A percentile compares a stretch with the other conserved stretches of the same genome.
These are phyloP conservation scores for Bombus sylvicola DNA, from an alignment of 1,140 invertebrate genomes.

Conservation along the genomic window DNA sequence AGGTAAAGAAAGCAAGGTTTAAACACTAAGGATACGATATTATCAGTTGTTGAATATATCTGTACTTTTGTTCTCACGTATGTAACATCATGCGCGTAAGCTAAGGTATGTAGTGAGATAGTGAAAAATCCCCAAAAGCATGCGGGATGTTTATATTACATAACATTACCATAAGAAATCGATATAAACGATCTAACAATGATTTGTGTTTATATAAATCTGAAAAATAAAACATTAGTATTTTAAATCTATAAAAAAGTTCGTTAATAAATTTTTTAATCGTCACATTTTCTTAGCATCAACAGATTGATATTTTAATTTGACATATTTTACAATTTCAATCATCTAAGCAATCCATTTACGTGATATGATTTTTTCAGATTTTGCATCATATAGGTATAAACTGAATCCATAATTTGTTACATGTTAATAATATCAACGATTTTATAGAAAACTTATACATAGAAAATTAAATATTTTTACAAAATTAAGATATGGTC, in stretches of 20 bases:
- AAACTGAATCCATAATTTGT: background rate
- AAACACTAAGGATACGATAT: slow-evolving; percentile 14
- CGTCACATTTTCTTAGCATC: background rate
- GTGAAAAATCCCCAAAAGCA: slow-evolving; percentile 80
- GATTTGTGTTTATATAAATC: slow-evolving; percentile 37
- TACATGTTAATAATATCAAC: background rate
- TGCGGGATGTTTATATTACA: slow-evolving; percentile 73
- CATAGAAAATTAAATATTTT: background rate
- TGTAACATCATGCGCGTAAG: slow-evolving; percentile 78
- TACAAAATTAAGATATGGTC: slow-evolving; percentile 24
- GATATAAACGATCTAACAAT: slow-evolving; percentile 33
- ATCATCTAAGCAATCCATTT: background rate
- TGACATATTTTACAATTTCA: background rate
- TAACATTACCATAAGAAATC: slow-evolving; percentile 51
- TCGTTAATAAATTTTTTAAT: background rate
- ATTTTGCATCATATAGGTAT: background rate
- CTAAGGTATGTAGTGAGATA: slow-evolving; percentile 79
- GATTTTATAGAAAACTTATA: background rate
- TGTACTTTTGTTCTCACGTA: slow-evolving; percentile 20
- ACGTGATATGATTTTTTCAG: too few species aligned
- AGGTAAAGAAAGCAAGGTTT: slow-evolving; percentile 22
- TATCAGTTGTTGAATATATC: slow-evolving; percentile 13
- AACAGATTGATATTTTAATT: background rate
- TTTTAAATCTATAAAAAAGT: background rate
- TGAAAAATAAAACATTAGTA: slow-evolving; percentile 49